Evolutionary conservation across 2,888 invertebrate species (phyloP), one percentile per base, ranked within the genome.

Genomic region (Pocota personata): DNA sequence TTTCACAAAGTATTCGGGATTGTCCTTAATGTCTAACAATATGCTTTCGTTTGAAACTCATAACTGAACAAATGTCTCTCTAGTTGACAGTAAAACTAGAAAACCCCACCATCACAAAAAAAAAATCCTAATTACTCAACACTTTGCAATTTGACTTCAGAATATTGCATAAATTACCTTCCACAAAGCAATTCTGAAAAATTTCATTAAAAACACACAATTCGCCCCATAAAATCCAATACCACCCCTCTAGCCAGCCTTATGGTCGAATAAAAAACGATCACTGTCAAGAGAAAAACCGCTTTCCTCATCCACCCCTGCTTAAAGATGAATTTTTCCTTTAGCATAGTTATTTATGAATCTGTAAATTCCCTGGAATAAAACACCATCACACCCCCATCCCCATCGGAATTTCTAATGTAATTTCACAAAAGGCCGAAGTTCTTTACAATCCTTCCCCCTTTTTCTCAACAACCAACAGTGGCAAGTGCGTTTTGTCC

Each of bases 361-460:
- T 88, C 87, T 88, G 88, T 88, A 88, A 88, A 88, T 88, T 88
- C 88, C 87, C 88, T 87, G 78, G 86, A 87, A 88, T 76, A 77
- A 86, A 77, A 60, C 86, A 67, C 60, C 71, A 86, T 77, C 62
- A 66, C 77, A 78, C 72, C 86, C 83, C 86, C 76, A 71, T 66
- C 76, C 86, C 66, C 76, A 86, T 86, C 72, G 86, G 86, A 86
- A 86, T 86, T 86, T 86, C 82, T 86, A 86, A 86, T 86, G 86
- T 86, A 86, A 86, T 86, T 86, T 86, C 24, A 86, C 86, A 82
- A 86, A 86, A 86, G 84, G 73, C 60, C 43, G 19, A 57, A 32
- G 32, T 37, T 46, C 40, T 50, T 40, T 32, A 57, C 40, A 72
- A 55, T 40, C 35, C 55, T 71, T 71, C 58, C 60, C 79, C 79